Percentiles rank a stretch among this genome's conserved stretches.
These are phyloP conservation scores for Ophion obscuratus DNA, from an alignment of 2,888 invertebrate genomes.

Conservation along the genomic window DNA sequence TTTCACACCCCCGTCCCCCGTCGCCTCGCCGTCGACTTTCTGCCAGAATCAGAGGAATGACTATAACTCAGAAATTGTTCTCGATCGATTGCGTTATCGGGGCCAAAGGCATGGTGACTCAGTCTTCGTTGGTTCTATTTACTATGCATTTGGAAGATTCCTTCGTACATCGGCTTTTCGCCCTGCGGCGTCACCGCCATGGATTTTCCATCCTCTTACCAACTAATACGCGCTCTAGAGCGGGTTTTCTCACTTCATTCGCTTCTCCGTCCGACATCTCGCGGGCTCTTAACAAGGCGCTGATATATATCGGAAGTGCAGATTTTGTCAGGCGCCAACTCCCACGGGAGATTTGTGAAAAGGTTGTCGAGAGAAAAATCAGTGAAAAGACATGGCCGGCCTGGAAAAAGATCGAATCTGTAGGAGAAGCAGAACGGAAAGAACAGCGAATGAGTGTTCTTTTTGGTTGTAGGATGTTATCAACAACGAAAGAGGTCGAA, in stretches of 20 bases:
- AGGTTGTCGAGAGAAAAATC: too few relatives aligned
- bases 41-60: constrained; percentile 17
- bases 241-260: constrained; percentile 14
- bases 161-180: constrained; percentile 32
- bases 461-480: too few relatives aligned
- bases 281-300: not conserved
- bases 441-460: too few relatives aligned
- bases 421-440: too few relatives aligned
- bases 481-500: too few relatives aligned
- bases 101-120: not conserved
- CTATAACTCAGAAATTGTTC: constrained; percentile 44
- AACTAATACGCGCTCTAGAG: not conserved
- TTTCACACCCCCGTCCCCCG: not conserved
- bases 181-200: constrained; percentile 12
- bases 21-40: not conserved
- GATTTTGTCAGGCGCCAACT: not conserved
- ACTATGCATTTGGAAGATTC: constrained; percentile 40
- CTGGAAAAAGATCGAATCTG: too few relatives aligned
- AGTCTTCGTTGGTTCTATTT: constrained; percentile 28
- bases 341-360: too few relatives aligned
- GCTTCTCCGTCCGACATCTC: constrained; percentile 2
- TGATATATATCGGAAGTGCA: not conserved
- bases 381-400: too few relatives aligned
- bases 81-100: constrained; percentile 57
- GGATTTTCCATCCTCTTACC: constrained; percentile 8